Conservation (phyloP, 1,140 invertebrate genomes). For the Drosophila kohkoa region DNA sequence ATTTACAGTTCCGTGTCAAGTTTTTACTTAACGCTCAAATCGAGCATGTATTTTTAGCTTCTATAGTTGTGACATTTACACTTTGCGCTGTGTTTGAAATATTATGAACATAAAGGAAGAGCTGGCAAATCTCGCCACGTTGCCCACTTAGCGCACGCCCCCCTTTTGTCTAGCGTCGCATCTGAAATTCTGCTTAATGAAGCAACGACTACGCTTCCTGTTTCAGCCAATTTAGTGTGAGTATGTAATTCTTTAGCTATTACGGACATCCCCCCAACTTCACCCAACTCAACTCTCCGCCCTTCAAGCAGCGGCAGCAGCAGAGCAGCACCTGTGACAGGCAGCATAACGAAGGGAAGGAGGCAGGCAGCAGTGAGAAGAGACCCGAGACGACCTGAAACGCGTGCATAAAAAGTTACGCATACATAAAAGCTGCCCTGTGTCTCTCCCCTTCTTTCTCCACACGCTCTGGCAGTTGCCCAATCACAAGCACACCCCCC, state of each 20-base stretch:
- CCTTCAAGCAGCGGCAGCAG: conserved; percentile 1
- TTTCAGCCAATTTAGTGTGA: conserved; percentile 83
- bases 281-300: conserved; percentile 1
- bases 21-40: not conserved
- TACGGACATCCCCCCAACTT: conserved; percentile 59
- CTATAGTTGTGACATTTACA: not conserved
- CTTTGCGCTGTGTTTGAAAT: conserved; percentile 15
- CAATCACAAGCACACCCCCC: conserved; percentile 45
- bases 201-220: conserved; percentile 84
- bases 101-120: not conserved
- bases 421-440: conserved; percentile 56
- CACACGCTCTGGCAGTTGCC: conserved; percentile 13
- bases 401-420: conserved; percentile 75
- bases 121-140: not conserved
- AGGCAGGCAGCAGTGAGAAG: not conserved
- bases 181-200: conserved; percentile 84
- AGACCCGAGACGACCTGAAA: conserved; percentile 32
- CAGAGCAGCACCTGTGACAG: conserved; percentile 69
- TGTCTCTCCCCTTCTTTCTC: too few relatives aligned
- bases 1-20: not conserved
- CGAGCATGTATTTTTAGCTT: not conserved
- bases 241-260: conserved; percentile 84
- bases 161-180: conserved; percentile 57
- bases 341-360: conserved; percentile 9
- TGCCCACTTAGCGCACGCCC: conserved; percentile 4